These are phyloP conservation scores for Agrilus mali DNA, from an alignment of 2,888 invertebrate genomes.

Conservation along the genomic window DNA sequence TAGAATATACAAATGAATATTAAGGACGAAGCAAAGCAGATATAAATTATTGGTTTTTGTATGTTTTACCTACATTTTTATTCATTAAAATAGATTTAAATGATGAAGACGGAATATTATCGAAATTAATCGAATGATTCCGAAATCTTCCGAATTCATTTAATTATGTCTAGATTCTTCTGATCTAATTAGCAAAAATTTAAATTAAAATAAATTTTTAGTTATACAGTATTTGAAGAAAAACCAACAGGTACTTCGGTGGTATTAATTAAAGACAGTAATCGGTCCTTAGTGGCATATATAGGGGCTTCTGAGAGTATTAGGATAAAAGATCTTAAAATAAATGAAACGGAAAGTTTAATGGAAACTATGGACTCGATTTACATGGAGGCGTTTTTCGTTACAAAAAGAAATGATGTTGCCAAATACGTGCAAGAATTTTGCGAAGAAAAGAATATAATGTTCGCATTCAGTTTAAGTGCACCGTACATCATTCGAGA, in stretches of 20 bases:
- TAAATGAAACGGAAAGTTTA: slow-evolving; percentile 13
- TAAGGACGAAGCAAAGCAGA: too few relatives aligned
- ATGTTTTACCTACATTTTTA: too few relatives aligned
- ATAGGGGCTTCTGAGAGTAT: slow-evolving; percentile 41
- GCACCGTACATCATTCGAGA: slow-evolving; percentile 39
- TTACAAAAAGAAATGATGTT: slow-evolving; percentile 36
- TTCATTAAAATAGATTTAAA: too few relatives aligned
- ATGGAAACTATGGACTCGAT: slow-evolving; percentile 25
- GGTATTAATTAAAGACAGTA: slow-evolving; percentile 34
- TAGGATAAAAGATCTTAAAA: slow-evolving; percentile 24
- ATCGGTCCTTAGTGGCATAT: slow-evolving; percentile 39
- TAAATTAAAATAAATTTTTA: too few relatives aligned
- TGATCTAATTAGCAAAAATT: too few relatives aligned
- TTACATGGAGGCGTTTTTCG: slow-evolving; percentile 46
- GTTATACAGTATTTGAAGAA: slow-evolving; percentile 24
- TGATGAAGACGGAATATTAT: too few relatives aligned
- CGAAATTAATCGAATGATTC: too few relatives aligned
- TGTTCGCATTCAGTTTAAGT: slow-evolving; percentile 41
- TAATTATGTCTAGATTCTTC: too few relatives aligned
- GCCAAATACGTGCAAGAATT: slow-evolving; percentile 34
- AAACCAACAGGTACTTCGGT: slow-evolving; percentile 39
- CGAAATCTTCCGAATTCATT: too few relatives aligned
- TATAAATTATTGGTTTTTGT: too few relatives aligned
- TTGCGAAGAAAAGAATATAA: slow-evolving; percentile 27
- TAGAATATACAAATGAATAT: too few relatives aligned